A percentile compares a stretch with the other conserved stretches of the same genome.
Evolutionary conservation across 2,888 invertebrate genomes (phyloP).

Genomic region (Plebejus melissa): DNA sequence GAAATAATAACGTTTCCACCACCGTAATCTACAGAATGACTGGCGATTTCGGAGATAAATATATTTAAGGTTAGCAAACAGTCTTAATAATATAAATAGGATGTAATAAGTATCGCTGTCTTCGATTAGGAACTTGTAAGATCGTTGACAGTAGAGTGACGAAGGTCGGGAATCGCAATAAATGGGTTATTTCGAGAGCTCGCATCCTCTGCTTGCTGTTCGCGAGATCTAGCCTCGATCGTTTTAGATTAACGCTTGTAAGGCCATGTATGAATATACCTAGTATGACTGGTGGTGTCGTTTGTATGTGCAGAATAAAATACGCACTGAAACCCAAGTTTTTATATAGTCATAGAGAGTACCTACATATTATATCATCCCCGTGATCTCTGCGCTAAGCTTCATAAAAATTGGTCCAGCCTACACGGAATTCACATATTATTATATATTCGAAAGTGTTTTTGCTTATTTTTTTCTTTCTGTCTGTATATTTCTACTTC

Average conservation of each 20-base stretch:
- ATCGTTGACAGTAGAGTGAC: slow-evolving; percentile 30
- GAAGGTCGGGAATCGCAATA: slow-evolving; percentile 36
- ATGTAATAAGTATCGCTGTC: background rate
- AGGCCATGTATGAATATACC: background rate
- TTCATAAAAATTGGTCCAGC: too few species aligned
- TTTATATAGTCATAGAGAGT: too few species aligned
- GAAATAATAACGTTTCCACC: background rate
- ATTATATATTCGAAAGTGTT: too few species aligned
- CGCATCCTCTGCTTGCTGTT: slow-evolving; percentile 28
- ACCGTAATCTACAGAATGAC: background rate
- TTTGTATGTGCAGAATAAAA: too few species aligned
- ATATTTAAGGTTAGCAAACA: slow-evolving; percentile 9
- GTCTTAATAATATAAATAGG: background rate
- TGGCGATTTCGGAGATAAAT: background rate
- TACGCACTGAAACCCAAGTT: too few species aligned
- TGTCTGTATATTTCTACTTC: too few species aligned
- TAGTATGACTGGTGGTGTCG: background rate
- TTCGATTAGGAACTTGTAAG: slow-evolving; percentile 11
- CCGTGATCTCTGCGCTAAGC: too few species aligned
- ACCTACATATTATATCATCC: too few species aligned
- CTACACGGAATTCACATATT: too few species aligned
- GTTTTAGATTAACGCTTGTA: slow-evolving; percentile 26
- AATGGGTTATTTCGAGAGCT: slow-evolving; percentile 35
- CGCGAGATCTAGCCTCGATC: slow-evolving; percentile 20
- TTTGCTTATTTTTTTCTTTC: too few species aligned